phyloP scores from a whole-genome alignment of 1,140 invertebrate genomes.

The Drosophila kanapiae region DNA sequence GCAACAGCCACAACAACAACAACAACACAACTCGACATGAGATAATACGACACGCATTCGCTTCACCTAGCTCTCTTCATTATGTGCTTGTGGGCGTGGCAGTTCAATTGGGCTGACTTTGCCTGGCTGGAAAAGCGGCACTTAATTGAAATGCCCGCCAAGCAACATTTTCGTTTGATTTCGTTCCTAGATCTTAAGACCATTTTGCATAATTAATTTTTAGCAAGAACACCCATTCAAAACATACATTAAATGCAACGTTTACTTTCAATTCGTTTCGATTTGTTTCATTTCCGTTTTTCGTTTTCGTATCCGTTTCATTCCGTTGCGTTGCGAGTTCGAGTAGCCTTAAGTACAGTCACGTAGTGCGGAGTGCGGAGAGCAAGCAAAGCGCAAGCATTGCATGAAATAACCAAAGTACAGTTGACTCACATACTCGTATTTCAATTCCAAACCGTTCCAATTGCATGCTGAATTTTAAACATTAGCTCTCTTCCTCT shows the following conservation, averaged over 20 bases:
- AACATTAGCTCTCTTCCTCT: slow-evolving; percentile 21
- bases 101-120: slow-evolving; percentile 75
- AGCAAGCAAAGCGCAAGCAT: slow-evolving; percentile 26
- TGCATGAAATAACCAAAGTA: slow-evolving; percentile 58
- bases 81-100: slow-evolving; percentile 41
- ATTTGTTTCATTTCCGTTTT: slow-evolving; percentile 64
- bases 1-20: slow-evolving; percentile 20
- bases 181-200: slow-evolving; percentile 64
- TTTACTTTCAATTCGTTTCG: slow-evolving; percentile 60
- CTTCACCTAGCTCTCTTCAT: slow-evolving; percentile 35
- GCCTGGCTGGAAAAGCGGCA: slow-evolving; percentile 71
- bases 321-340: slow-evolving; percentile 66
- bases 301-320: slow-evolving; percentile 40
- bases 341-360: slow-evolving; percentile 60
- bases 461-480: slow-evolving; percentile 38
- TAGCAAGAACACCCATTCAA: slow-evolving; percentile 51
- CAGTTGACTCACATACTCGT: slow-evolving; percentile 46
- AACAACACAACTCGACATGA: slow-evolving; percentile 35
- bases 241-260: slow-evolving; percentile 69
- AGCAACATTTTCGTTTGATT: slow-evolving; percentile 46
- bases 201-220: slow-evolving; percentile 60
- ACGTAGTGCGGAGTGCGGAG: slow-evolving; percentile 50
- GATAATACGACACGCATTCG: slow-evolving; percentile 49
- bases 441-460: slow-evolving; percentile 20
- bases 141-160: slow-evolving; percentile 69